Base-by-base conservation (phyloP, 2,797 vertebrate species). In the Cyprinodon diabolis region DNA sequence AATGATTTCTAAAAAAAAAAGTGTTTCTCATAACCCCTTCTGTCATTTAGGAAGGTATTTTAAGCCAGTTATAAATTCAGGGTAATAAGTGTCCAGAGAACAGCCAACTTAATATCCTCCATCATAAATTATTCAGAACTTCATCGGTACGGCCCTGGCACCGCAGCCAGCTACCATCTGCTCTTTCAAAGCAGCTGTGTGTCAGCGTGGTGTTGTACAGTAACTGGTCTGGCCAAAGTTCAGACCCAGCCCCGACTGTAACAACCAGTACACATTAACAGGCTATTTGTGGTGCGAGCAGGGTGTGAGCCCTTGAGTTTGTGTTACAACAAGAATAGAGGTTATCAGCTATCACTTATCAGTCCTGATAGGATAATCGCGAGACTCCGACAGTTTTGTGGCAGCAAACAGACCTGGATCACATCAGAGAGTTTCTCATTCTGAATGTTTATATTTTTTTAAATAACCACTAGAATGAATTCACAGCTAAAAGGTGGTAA, bases 181-280 rank as follows among this genome's bases (percentile, higher is more conserved):
- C 63, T 54, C 68, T 71, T 73, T 62, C 6, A 51, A 9, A 17
- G 0, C 30, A n/a, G 3, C 8, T 66, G 19, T 75, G 55, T 75
- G 43, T 62, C 43, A 62, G 21, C 71, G 62, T 82, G 43, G 23
- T 69, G 69, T 82, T 54, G 57, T 86, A 77, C 65, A 71, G 76
- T 82, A 51, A 77, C 37, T 7, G 40, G 54, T 0, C 0, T 35
- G 89, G 74, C 78, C 86, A 87, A 91, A 91, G 90, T 92, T 74
- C 78, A 70, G 78, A 8, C 77, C 75, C 71, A n/a, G 25, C 66
- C 81, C 76, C 21, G 21, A 55, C 83, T 60, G 23, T 73, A 77
- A 76, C 19, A 13, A 80, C 57, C 54, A 25, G 58, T 74, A 80
- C 56, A 88, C 80, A 84, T 86, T 84, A 89, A 88, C 89, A 69